A percentile compares a stretch with the other conserved stretches of the same genome.
Conservation (phyloP, 1,140 invertebrate species). For the Diploscapter pachys region DNA sequence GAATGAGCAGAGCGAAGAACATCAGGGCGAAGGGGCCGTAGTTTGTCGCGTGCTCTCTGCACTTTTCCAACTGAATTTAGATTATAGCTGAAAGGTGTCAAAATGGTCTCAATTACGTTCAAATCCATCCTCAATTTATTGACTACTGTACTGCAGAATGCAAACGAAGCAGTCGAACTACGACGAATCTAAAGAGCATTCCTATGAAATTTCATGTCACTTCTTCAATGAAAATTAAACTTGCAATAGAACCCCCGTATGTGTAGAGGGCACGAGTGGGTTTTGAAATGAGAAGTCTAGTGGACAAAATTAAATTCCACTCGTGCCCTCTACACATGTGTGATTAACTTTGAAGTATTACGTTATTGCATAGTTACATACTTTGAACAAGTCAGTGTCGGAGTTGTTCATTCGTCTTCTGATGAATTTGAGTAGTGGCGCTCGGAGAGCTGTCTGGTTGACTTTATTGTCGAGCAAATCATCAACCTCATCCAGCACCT, state of each 20-base stretch:
- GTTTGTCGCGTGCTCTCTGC: constrained; percentile 42
- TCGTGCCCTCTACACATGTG: too few relatives aligned
- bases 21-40: constrained; percentile 51
- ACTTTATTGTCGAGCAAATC: too few relatives aligned
- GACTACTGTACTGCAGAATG: constrained; percentile 52
- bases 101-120: constrained; percentile 12
- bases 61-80: constrained; percentile 33
- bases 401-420: too few relatives aligned
- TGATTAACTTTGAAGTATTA: too few relatives aligned
- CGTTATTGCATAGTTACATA: too few relatives aligned
- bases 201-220: constrained; percentile 16
- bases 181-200: constrained; percentile 13
- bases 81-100: constrained; percentile 11
- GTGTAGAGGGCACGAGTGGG: too few relatives aligned
- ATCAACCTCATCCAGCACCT: too few relatives aligned
- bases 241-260: constrained; percentile 19
- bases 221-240: constrained; percentile 32
- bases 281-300: too few relatives aligned
- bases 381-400: too few relatives aligned
- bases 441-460: too few relatives aligned
- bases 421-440: too few relatives aligned
- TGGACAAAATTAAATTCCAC: too few relatives aligned
- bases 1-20: constrained; percentile 49
- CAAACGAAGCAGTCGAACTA: constrained; percentile 46
- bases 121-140: constrained; percentile 48